Evolutionary conservation across 2,797 vertebrate species (phyloP).

Genomic region (Siniperca undulata): DNA sequence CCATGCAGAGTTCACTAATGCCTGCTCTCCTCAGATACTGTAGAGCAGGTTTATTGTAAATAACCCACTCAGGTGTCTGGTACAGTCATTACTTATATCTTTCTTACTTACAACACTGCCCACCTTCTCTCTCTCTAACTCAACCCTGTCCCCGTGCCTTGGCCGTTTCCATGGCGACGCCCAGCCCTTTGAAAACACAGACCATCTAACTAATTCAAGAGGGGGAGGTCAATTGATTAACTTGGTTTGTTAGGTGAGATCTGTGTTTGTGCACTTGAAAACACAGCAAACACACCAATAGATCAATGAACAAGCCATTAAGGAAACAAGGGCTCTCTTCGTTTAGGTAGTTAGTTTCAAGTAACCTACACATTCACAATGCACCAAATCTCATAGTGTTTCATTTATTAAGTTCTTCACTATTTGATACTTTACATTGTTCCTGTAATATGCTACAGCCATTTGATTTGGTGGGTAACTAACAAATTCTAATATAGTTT

Average conservation of each 20-base stretch:
- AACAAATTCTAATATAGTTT: background rate
- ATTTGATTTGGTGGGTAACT: background rate
- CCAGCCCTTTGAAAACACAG: slow-evolving; percentile 17
- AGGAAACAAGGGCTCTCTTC: background rate
- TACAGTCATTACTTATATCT: slow-evolving; percentile 9
- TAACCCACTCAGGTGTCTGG: slow-evolving; percentile 22
- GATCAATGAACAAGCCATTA: slow-evolving; percentile 30
- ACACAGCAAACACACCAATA: slow-evolving; percentile 40
- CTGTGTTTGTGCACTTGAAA: slow-evolving; percentile 25
- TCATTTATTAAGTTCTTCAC: background rate
- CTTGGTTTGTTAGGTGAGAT: slow-evolving; percentile 12
- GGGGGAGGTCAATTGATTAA: slow-evolving; percentile 40
- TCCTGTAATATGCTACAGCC: background rate
- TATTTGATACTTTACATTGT: background rate
- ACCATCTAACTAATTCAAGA: slow-evolving; percentile 9
- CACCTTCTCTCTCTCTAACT: background rate
- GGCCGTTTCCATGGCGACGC: slow-evolving; percentile 41
- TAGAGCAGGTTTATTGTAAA: slow-evolving; percentile 29
- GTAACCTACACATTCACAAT: too few relatives aligned
- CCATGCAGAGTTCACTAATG: background rate
- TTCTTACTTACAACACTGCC: background rate
- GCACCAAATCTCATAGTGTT: background rate
- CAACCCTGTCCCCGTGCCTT: background rate
- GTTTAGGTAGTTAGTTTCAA: background rate
- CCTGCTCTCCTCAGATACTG: background rate